phyloP scores from a whole-genome alignment of 2,113 vertebrate genomes.

The Scolopax mira region DNA sequence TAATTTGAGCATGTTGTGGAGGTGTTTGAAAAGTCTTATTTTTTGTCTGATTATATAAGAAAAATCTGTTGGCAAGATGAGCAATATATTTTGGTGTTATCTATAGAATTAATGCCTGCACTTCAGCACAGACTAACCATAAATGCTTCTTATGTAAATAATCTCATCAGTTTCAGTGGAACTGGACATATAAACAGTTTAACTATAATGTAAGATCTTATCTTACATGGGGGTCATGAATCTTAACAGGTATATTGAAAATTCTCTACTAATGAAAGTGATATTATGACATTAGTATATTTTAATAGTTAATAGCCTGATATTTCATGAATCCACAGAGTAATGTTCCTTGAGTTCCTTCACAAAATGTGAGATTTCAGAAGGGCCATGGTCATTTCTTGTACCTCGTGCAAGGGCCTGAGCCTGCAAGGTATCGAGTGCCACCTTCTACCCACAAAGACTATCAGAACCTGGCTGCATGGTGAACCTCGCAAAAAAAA shows the following conservation, averaged over 20 bases:
- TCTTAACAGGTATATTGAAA: not conserved
- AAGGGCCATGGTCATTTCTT: not conserved
- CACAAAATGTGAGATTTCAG: not conserved
- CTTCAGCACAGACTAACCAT: not conserved
- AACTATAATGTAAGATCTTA: not conserved
- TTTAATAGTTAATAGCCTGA: not conserved
- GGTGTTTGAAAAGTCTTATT: not conserved
- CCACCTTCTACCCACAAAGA: not conserved
- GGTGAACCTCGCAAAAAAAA: accelerated
- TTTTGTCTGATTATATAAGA: constrained; percentile 44
- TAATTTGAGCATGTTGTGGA: not conserved
- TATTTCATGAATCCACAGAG: not conserved
- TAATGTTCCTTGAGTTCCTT: not conserved
- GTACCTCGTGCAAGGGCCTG: accelerated
- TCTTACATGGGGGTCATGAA: not conserved
- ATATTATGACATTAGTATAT: not conserved
- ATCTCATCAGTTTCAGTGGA: not conserved
- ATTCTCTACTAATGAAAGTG: not conserved
- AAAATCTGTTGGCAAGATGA: constrained; percentile 18
- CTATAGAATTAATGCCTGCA: not conserved
- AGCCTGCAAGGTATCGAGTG: not conserved
- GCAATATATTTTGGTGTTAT: not conserved
- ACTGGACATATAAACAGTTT: not conserved
- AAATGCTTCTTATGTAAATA: not conserved
- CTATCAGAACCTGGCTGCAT: not conserved